These are phyloP conservation scores for Mimas tiliae DNA, from an alignment of 2,888 invertebrate genomes.

Conservation along the genomic window DNA sequence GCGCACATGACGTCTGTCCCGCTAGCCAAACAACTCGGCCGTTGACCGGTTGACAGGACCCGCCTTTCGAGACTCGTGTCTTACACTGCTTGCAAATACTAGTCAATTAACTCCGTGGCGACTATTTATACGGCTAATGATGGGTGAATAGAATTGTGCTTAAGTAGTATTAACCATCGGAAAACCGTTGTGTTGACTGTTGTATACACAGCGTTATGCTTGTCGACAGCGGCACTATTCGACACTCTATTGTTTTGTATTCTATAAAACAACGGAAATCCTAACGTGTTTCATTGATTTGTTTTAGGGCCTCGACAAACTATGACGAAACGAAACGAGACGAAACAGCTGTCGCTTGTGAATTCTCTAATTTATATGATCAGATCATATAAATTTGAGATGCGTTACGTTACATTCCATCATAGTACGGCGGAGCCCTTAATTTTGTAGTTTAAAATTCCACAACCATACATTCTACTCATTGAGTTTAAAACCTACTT, in stretches of 20 bases:
- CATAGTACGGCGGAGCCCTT: no score
- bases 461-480: no score
- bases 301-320: no score
- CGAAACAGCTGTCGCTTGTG: no score
- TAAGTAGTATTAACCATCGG: background rate
- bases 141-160: background rate
- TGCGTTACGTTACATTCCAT: no score
- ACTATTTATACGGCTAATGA: conserved; percentile 5
- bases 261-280: background rate
- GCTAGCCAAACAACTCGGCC: conserved; percentile 37
- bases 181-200: background rate
- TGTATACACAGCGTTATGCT: background rate
- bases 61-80: background rate
- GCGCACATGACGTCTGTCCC: conserved; percentile 31
- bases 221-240: background rate
- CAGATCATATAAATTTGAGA: no score
- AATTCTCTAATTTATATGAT: no score
- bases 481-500: background rate
- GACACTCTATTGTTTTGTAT: background rate
- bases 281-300: no score
- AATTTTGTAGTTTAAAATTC: background rate
- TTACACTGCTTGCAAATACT: conserved; percentile 5
- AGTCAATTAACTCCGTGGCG: background rate
- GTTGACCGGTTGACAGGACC: conserved; percentile 22
- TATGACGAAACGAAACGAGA: no score